A percentile compares a stretch with the other conserved stretches of the same genome.
phyloP scores from a whole-genome alignment of 2,113 vertebrate species.

The Tupaia tana region DNA sequence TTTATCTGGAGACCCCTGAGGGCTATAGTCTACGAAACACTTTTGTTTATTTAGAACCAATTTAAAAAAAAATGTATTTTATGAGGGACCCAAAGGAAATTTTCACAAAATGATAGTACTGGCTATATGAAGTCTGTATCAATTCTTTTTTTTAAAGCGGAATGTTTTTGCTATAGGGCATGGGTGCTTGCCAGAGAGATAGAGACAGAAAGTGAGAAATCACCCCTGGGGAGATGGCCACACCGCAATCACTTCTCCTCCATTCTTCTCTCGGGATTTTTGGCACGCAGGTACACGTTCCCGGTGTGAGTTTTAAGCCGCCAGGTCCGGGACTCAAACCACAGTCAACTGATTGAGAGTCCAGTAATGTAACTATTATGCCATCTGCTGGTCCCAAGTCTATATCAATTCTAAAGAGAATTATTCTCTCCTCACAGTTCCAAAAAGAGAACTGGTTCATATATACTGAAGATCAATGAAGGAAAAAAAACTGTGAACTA shows the following conservation, averaged over 20 bases:
- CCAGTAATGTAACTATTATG: no score
- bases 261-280: no score
- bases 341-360: no score
- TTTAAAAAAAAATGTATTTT: background rate
- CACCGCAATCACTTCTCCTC: no score
- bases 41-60: background rate
- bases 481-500: background rate
- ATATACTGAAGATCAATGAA: background rate
- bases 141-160: background rate
- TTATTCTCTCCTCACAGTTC: background rate
- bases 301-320: no score
- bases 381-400: background rate
- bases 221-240: no score
- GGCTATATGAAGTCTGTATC: background rate
- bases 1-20: constrained; percentile 19
- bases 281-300: no score
- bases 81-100: background rate
- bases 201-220: no score
- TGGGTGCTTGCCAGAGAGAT: no score
- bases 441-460: background rate
- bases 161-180: no score
- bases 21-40: constrained; percentile 6
- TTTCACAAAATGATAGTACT: background rate
- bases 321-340: no score
- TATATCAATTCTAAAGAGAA: background rate